These are phyloP conservation scores for Ambastaia sidthimunki DNA, from an alignment of 2,797 vertebrate species.

Conservation along the genomic window DNA sequence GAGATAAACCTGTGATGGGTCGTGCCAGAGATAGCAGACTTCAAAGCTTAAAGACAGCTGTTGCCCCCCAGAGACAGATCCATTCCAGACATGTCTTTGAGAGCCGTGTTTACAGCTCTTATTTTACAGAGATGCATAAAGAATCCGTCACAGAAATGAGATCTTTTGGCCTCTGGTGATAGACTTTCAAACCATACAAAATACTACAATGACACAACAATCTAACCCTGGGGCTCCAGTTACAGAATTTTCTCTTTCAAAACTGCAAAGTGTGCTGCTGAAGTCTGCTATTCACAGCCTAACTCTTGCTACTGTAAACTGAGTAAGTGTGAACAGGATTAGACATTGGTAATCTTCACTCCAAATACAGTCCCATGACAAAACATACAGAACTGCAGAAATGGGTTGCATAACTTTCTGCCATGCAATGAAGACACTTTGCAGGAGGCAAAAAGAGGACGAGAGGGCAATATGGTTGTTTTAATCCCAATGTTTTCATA, in stretches of 20 bases:
- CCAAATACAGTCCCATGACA: background rate
- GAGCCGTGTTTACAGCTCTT: conserved; percentile 19
- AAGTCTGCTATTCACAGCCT: background rate
- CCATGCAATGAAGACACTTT: background rate
- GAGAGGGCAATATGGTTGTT: background rate
- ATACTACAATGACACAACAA: background rate
- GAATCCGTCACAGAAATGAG: background rate
- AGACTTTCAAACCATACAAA: conserved; percentile 1
- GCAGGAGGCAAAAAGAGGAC: too few species aligned
- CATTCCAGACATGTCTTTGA: conserved; percentile 55
- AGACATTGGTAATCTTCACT: conserved; percentile 11
- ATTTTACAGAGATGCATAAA: conserved; percentile 5
- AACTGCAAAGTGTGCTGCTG: background rate
- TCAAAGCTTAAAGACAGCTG: conserved; percentile 52
- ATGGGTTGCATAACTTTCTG: background rate
- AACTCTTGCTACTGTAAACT: background rate
- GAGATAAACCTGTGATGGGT: conserved; percentile 47
- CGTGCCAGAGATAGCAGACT: conserved; percentile 52
- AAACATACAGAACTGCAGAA: conserved; percentile 19
- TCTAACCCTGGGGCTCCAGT: background rate
- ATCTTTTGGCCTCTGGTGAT: background rate
- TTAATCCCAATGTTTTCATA: background rate
- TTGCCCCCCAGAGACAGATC: conserved; percentile 36
- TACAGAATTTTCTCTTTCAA: background rate
- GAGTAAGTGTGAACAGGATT: conserved; percentile 24